Evolutionary conservation across 2,797 vertebrate genomes (phyloP), one percentile per base, ranked within the genome.

Genomic region (Anguilla marmorata): DNA sequence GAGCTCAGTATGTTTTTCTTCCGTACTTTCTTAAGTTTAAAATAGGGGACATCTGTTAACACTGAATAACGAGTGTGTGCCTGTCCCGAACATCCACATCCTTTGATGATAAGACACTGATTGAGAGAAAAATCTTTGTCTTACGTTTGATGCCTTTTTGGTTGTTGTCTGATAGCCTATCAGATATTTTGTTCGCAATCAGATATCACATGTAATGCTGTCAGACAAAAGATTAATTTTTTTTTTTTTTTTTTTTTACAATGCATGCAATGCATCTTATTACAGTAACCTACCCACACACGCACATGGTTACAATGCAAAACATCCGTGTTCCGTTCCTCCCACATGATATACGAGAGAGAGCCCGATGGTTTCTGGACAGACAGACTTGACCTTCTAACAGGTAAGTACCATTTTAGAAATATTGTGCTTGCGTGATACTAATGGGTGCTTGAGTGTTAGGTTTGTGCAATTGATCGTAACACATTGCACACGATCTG

Each of bases 381-480:
- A 82, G 79, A 48, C 41, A 82, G 79, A 82, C 41, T 6, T 50
- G 79, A 82, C 33, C 79, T 50, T 41, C 74, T 41, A n/a, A n/a
- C 6, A 48, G 41, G 79, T 82, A 82, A 82, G 79, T 82, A 24
- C 79, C 21, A n/a, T 80, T 80, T 80, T 27, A 7, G 14, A 48
- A 45, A 74, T 12, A 37, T 41, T 19, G 74, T 14, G 12, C 79
- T 45, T 79, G 33, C 19, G 7, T 79, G 33, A 37, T 79, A 19
- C 72, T 76, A 33, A 37, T 37, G 27, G 14, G 69, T 30, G 12
- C 12, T 37, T 24, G 60, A 19, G 6, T 58, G 14, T 19, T 16
- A 9, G n/a, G 66, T 79, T 79, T 45, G 16, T 6, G 21, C 3
- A 41, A 45, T 79, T 19, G 45, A 79, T 41, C 16, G 33, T 45